Percentiles rank a stretch among this genome's conserved stretches.
phyloP scores from a whole-genome alignment of 2,797 vertebrate species.

The Scolopax rusticola region DNA sequence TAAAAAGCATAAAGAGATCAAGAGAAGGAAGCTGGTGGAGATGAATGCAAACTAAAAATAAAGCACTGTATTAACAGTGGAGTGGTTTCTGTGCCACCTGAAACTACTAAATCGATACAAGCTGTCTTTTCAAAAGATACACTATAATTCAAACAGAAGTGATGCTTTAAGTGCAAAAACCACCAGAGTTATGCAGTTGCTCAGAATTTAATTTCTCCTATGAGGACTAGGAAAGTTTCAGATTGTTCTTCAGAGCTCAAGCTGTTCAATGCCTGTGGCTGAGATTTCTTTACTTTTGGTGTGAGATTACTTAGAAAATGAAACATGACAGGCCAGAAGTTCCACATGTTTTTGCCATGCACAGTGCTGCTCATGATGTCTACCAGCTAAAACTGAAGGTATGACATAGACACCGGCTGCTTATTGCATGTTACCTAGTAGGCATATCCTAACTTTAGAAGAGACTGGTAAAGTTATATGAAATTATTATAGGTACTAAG shows the following conservation, averaged over 20 bases:
- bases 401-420: rapidly evolving
- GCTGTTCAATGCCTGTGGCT: not conserved
- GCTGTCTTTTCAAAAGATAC: not conserved
- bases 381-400: not conserved
- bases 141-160: slow-evolving; percentile 6
- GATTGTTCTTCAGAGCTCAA: not conserved
- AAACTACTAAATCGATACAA: slow-evolving; percentile 7
- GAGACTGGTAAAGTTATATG: not conserved
- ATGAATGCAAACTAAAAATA: not conserved
- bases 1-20: not conserved
- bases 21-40: not conserved
- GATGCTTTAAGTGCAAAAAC: not conserved
- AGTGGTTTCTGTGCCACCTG: not conserved
- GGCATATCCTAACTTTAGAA: not conserved
- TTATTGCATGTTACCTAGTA: not conserved
- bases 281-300: not conserved
- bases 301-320: not conserved
- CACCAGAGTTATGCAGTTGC: not conserved
- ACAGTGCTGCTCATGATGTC: not conserved
- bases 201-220: not conserved
- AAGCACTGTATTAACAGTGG: not conserved
- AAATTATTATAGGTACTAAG: not conserved
- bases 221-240: not conserved
- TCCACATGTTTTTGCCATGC: not conserved
- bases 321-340: not conserved